Percentiles rank a stretch among this genome's conserved stretches.
These are phyloP conservation scores for Coregonus ussuriensis DNA, from an alignment of 2,797 vertebrate species.

Conservation along the genomic window DNA sequence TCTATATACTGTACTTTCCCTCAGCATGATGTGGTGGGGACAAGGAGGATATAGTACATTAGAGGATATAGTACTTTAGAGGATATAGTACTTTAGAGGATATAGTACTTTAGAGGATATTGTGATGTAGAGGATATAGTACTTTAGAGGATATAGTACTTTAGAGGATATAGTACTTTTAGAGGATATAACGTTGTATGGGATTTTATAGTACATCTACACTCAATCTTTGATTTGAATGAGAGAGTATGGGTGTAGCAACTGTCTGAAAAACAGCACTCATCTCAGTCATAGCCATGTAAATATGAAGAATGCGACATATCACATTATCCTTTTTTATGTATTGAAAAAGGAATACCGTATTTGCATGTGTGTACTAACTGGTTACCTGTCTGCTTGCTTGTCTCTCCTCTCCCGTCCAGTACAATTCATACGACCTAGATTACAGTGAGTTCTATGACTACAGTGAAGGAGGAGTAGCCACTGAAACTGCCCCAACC, in stretches of 20 bases:
- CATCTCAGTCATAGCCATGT: conserved; percentile 47
- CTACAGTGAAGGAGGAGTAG: conserved; percentile 85
- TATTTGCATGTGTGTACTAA: conserved; percentile 63
- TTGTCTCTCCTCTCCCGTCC: conserved; percentile 68
- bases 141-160: too few species aligned
- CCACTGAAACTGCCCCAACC: conserved; percentile 81
- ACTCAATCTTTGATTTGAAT: too few species aligned
- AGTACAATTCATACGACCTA: conserved; percentile 89
- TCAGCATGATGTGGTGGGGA: too few species aligned
- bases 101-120: too few species aligned
- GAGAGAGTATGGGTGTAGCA: too few species aligned
- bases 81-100: too few species aligned
- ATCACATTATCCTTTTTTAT: conserved; percentile 23
- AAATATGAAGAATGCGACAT: conserved; percentile 48
- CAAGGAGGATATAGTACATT: background rate
- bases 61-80: too few species aligned
- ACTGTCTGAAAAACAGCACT: background rate
- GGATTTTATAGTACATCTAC: background rate
- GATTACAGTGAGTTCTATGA: conserved; percentile 88
- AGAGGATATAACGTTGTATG: background rate
- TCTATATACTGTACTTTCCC: background rate
- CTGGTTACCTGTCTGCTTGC: conserved; percentile 28
- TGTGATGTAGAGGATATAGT: too few species aligned
- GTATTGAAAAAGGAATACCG: background rate
- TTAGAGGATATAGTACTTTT: too few species aligned